Conservation (phyloP, 2,113 vertebrate genomes). For the Solenodon paradoxus region DNA sequence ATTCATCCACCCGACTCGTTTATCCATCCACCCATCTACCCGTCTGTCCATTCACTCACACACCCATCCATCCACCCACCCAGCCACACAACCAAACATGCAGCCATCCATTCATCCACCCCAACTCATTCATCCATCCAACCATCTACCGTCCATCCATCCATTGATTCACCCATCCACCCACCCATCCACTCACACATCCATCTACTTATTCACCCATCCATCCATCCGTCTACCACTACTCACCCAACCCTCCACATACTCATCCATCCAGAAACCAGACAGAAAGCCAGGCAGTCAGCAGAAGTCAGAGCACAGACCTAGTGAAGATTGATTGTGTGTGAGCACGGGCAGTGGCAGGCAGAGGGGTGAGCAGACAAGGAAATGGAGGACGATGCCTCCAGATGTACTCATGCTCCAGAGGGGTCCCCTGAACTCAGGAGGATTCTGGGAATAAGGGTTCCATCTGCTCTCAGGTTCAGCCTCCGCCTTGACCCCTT, state of each 20-base stretch:
- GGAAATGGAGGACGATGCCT: background rate
- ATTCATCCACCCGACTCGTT: fast-evolving
- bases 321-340: background rate
- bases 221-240: too few species aligned
- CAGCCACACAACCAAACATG: fast-evolving
- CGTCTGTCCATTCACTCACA: fast-evolving
- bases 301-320: background rate
- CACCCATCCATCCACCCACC: fast-evolving
- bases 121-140: fast-evolving
- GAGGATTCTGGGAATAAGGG: background rate
- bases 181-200: fast-evolving
- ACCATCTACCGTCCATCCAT: fast-evolving
- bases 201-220: background rate
- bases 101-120: fast-evolving
- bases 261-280: background rate
- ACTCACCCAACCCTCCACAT: fast-evolving
- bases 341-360: too few species aligned
- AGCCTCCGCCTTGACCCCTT: background rate
- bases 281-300: background rate
- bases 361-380: background rate
- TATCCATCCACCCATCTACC: fast-evolving
- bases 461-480: background rate
- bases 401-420: background rate
- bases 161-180: background rate
- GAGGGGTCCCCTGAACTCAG: background rate